Base-by-base conservation (phyloP, 2,888 invertebrate genomes). In the Melanophora roralis region DNA sequence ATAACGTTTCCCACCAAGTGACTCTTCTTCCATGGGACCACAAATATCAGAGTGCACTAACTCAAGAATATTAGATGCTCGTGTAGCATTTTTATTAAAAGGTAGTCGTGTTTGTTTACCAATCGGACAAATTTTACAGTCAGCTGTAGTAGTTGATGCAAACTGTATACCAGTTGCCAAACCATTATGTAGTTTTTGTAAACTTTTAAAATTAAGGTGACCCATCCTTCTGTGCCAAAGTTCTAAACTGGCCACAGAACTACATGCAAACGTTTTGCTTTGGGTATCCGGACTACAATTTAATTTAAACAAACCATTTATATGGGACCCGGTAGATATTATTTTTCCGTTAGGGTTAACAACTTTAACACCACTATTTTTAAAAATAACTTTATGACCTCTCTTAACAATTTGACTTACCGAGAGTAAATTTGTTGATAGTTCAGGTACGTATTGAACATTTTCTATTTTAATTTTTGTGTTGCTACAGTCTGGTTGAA, bases 1-100 rank as follows among this genome's bases (percentile, higher is more conserved):
- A 14, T 72, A 76, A 45, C 38, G 45, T 1, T 32, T 51, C 6
- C 53, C 72, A 12, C 82, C 77, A 38, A 72, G 32, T 7, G 89
- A 89, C 9, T 72, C 55, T 3, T 68, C 79, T 71, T 87, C 85
- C 86, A 89, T 88, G 5, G 88, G 88, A 6, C 88, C 88, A 82
- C 88, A 87, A 0, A 89, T 68, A 78, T 89, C 89, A 1, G 86
- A 75, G 65, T 89, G 88, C 2, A 89, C 72, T 14, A 87, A 3
- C 19, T 89, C 85, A 27, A 89, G 77, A 38, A 81, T 45, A 51
- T 71, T 32, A 16, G 32, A 82, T 11, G 85, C 82, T 59, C 81
- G 77, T 4, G 71, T 76, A 16, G 71, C 78, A 6, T 32, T 36
- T 38, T 79, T 77, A 14, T 76, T 65, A 59, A 85, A 86, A 3